Percentiles rank a stretch among this genome's conserved stretches.
Evolutionary conservation across 2,113 vertebrate species (phyloP).

Genomic region (Mastomys natalensis): DNA sequence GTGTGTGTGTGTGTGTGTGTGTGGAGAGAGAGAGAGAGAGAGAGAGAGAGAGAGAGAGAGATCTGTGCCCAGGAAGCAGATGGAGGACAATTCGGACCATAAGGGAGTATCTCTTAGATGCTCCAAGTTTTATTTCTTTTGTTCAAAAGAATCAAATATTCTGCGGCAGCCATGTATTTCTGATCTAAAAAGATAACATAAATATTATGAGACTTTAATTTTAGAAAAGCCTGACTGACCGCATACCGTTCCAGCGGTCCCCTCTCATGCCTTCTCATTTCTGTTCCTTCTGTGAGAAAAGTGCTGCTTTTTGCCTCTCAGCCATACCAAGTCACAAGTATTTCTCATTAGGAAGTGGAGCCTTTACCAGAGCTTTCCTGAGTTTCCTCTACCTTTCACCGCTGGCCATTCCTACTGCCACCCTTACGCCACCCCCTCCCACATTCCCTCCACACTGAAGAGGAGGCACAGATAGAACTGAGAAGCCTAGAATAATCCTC

Average conservation of each 20-base stretch:
- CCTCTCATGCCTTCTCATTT: background rate
- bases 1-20: no score
- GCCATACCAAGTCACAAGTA: background rate
- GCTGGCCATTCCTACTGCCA: background rate
- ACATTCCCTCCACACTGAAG: background rate
- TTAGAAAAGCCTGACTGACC: slow-evolving; percentile 27
- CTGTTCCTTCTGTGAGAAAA: background rate
- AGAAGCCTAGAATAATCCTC: background rate
- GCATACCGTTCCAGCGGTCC: background rate
- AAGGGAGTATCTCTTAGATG: background rate
- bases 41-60: background rate
- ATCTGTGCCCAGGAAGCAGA: background rate
- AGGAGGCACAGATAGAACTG: background rate
- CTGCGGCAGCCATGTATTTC: background rate
- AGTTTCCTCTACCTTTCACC: background rate
- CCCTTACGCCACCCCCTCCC: background rate
- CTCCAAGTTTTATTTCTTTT: slow-evolving; percentile 44
- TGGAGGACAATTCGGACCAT: background rate
- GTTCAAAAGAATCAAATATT: slow-evolving; percentile 44
- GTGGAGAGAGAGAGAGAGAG: no score
- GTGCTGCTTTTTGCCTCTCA: background rate
- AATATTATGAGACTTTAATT: slow-evolving; percentile 62
- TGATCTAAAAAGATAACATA: slow-evolving; percentile 54
- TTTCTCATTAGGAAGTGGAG: background rate
- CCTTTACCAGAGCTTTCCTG: background rate